Evolutionary conservation across 2,797 vertebrate species (phyloP).

Genomic region (Micrastur ruficollis): DNA sequence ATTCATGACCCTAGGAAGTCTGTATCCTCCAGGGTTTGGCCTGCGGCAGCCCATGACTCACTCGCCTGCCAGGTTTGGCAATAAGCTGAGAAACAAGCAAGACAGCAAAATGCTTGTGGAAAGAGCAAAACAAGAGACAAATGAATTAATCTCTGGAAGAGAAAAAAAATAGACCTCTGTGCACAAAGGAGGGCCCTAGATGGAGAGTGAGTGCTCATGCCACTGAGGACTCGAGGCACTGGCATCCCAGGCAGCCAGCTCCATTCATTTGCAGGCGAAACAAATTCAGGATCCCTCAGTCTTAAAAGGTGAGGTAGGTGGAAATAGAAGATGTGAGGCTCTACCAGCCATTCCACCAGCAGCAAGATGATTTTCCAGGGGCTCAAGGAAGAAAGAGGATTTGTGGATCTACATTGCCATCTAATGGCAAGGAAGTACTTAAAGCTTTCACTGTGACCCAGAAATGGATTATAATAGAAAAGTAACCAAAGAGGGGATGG

Average conservation of each 20-base stretch:
- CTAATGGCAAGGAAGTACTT: neutral
- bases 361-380: neutral
- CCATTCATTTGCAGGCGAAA: neutral
- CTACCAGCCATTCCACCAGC: neutral
- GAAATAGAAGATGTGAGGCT: neutral
- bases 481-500: neutral
- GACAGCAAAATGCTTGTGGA: conserved; percentile 2
- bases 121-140: neutral
- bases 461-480: neutral
- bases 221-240: neutral
- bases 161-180: neutral
- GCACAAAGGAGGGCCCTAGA: neutral
- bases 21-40: neutral
- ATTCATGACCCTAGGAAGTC: conserved; percentile 43
- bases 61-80: neutral
- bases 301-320: neutral
- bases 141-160: neutral
- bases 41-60: conserved; percentile 43
- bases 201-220: fast-evolving
- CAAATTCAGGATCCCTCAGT: neutral
- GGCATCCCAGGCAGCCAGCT: neutral
- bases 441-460: neutral
- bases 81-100: neutral
- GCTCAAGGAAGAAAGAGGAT: neutral
- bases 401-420: conserved; percentile 52